phyloP scores from a whole-genome alignment of 2,113 vertebrate genomes.

The Chauna torquata region DNA sequence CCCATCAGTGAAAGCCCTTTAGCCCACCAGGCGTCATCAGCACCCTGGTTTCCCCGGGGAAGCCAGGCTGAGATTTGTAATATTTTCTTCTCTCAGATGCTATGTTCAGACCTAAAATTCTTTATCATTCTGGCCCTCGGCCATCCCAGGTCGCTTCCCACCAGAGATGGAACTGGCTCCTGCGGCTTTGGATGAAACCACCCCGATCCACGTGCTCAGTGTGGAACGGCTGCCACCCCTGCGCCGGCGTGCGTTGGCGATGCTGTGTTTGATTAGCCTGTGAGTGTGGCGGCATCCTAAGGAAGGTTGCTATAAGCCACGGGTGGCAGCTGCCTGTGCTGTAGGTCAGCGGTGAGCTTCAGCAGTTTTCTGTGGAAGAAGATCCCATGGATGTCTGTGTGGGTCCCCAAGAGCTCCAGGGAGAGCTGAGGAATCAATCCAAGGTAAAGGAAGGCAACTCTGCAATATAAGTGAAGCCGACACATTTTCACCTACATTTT shows the following conservation, averaged over 20 bases:
- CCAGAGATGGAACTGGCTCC: neutral
- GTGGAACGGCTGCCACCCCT: neutral
- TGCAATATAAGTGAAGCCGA: neutral
- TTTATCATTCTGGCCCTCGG: neutral
- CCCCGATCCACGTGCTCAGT: neutral
- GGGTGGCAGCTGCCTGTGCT: neutral
- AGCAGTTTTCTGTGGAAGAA: neutral
- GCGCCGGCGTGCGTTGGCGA: neutral
- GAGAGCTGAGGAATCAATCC: neutral
- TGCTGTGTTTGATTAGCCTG: neutral
- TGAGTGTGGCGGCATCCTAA: neutral
- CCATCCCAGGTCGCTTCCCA: neutral
- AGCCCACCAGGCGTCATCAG: neutral
- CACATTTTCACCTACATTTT: constrained; percentile 1
- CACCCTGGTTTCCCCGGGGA: neutral
- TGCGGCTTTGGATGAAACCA: neutral
- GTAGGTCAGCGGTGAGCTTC: neutral
- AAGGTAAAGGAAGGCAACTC: neutral
- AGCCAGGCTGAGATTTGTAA: neutral
- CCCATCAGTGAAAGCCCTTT: neutral
- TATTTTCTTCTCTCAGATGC: neutral
- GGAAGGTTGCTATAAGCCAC: neutral
- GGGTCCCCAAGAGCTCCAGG: neutral
- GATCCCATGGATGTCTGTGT: neutral
- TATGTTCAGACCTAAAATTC: neutral